Evolutionary conservation across 2,113 vertebrate genomes (phyloP).

Genomic region (Prochilodus magdalenae): DNA sequence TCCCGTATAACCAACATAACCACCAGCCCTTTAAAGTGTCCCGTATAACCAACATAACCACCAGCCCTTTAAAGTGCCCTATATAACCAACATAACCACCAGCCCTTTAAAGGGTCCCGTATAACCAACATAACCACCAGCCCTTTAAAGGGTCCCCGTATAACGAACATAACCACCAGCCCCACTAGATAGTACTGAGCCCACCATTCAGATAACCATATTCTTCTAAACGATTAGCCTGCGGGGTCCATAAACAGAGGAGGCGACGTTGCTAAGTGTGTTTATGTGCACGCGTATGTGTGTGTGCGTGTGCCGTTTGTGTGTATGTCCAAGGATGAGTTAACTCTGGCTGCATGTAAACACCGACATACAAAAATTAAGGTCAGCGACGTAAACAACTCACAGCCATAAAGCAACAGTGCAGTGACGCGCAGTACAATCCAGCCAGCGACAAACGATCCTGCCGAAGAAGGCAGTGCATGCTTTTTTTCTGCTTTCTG

Average conservation of each 20-base stretch:
- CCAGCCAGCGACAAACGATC: constrained; percentile 48
- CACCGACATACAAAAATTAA: constrained; percentile 29
- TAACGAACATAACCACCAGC: background rate
- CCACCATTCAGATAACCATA: background rate
- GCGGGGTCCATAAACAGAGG: constrained; percentile 10
- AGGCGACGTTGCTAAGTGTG: constrained; percentile 21
- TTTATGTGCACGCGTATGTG: background rate
- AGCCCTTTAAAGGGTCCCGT: no score
- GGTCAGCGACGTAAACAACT: constrained; percentile 52
- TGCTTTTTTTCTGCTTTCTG: constrained; percentile 54
- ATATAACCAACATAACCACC: no score
- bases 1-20: no score
- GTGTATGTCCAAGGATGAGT: constrained; percentile 10
- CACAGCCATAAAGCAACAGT: constrained; percentile 24
- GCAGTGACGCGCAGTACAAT: constrained; percentile 34
- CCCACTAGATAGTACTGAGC: background rate
- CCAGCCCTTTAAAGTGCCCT: no score
- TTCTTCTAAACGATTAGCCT: constrained; percentile 36
- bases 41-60: no score
- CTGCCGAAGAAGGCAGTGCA: constrained; percentile 35
- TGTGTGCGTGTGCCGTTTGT: background rate
- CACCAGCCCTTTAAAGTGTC: no score
- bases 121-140: background rate
- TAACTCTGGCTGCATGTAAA: constrained; percentile 29
- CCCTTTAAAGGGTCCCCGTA: background rate